Evolutionary conservation across 2,888 invertebrate species (phyloP), one percentile per base, ranked within the genome.

Genomic region (Chrysolina americana): DNA sequence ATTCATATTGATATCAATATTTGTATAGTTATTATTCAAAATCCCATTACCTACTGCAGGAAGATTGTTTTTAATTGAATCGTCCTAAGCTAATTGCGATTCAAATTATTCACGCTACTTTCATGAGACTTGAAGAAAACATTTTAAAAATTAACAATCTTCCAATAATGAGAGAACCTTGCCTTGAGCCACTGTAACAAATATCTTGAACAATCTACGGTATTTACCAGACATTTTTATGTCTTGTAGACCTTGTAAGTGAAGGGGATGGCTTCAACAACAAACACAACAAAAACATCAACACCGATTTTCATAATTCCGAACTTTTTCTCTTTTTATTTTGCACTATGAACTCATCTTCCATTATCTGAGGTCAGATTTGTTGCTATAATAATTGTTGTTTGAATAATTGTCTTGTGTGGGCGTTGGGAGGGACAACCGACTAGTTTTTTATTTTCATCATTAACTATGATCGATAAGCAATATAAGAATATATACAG

Each of bases 261-360:
- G 56, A 64, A 72, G 68, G 64, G 68, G 68, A 62, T 48, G 50
- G 68, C 64, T 73, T 53, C 64, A 50, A 64, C 59, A 59, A 59
- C 47, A 47, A 47, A 47, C 59, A n/a, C 15, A 59, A 59, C 36
- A 59, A 59, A 59, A 59, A 59, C 59, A 47, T 15, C 47, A 59
- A 59, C 36, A 36, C 59, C 13, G n/a, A 59, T 59, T 59, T 59
- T 17, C 36, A 59, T 59, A 36, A 41, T 53, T 72, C 56, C 65
- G 41, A 65, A 23, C 9, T 59, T 59, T 59, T 59, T 59, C 8
- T 8, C n/a, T 59, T 50, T 72, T 62, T 71, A 77, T 75, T 77
- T 64, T 73, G 48, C 70, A 44, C n/a, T 69, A 74, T 78, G 77
- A 78, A 75, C 73, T 75, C 78, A 76, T 73, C 75, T 71, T 19